Percentiles rank a stretch among this genome's conserved stretches.
Evolutionary conservation across 2,797 vertebrate species (phyloP).

Genomic region (Falco novaeseelandiae): DNA sequence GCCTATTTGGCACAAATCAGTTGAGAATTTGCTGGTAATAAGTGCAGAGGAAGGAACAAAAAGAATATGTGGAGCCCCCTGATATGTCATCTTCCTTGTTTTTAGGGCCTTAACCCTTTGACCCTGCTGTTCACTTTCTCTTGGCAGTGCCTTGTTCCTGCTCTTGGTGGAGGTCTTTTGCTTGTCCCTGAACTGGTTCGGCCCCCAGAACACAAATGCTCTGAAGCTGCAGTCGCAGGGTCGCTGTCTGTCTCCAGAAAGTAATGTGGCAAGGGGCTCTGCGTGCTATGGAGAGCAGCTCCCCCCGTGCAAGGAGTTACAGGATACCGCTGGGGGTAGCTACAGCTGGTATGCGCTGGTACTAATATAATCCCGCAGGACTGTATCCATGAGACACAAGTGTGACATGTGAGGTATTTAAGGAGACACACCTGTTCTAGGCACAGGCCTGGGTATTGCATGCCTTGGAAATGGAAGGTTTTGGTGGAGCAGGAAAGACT

Average conservation of each 20-base stretch:
- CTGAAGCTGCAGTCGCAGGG: background rate
- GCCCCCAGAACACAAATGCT: conserved; percentile 17
- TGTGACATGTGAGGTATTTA: conserved; percentile 69
- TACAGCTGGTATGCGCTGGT: conserved; percentile 59
- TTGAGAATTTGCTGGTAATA: background rate
- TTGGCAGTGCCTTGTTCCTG: background rate
- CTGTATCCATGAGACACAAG: conserved; percentile 50
- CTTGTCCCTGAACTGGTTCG: background rate
- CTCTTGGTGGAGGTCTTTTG: background rate
- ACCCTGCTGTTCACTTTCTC: rapidly evolving
- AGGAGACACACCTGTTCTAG: conserved; percentile 73
- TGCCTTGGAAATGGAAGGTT: conserved; percentile 35
- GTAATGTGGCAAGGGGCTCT: conserved; percentile 40
- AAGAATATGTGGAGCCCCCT: background rate
- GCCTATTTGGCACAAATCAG: background rate
- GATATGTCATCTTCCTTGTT: no score
- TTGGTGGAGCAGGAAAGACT: background rate
- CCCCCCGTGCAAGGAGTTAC: conserved; percentile 43
- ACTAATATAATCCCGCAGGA: conserved; percentile 59
- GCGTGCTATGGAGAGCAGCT: background rate
- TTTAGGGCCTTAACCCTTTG: no score
- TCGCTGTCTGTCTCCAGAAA: background rate
- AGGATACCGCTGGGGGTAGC: conserved; percentile 50
- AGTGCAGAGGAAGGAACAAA: background rate
- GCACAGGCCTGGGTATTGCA: background rate